Evolutionary conservation across 1,140 invertebrate species (phyloP).

Genomic region (Eumaeus atala): DNA sequence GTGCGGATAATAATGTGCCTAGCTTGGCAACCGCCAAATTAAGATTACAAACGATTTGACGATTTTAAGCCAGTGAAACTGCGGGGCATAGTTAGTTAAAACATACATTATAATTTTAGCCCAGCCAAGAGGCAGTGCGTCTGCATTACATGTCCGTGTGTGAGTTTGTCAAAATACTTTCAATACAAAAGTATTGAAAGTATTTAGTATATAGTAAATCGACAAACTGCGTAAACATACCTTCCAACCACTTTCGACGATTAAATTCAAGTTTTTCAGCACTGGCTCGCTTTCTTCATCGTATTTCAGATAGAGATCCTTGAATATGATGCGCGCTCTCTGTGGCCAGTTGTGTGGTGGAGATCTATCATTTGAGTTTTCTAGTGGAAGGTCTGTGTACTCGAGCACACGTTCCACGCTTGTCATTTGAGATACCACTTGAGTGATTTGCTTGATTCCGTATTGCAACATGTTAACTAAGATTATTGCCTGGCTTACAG

Average conservation of each 20-base stretch:
- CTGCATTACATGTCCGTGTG: too few relatives aligned
- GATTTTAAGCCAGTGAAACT: too few relatives aligned
- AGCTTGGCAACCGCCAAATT: too few relatives aligned
- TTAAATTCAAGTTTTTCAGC: conserved; percentile 83
- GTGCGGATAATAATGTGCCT: too few relatives aligned
- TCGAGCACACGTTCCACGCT: conserved; percentile 88
- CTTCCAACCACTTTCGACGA: conserved; percentile 82
- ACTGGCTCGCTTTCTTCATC: conserved; percentile 77
- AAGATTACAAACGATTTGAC: too few relatives aligned
- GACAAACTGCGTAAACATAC: too few relatives aligned
- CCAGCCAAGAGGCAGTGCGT: too few relatives aligned
- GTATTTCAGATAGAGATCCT: conserved; percentile 80
- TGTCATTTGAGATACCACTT: conserved; percentile 89
- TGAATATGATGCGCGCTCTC: conserved; percentile 81
- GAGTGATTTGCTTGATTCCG: conserved; percentile 86
- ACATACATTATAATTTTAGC: too few relatives aligned
- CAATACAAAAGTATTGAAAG: too few relatives aligned
- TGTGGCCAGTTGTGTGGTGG: conserved; percentile 81
- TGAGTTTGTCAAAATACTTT: too few relatives aligned
- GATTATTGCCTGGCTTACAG: conserved; percentile 87
- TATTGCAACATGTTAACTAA: conserved; percentile 92
- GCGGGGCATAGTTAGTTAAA: too few relatives aligned
- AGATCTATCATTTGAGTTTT: conserved; percentile 64
- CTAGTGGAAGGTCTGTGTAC: conserved; percentile 79
- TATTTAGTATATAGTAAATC: too few relatives aligned